A percentile compares a stretch with the other conserved stretches of the same genome.
Conservation (phyloP, 2,888 invertebrate species). For the Sussaba pulchella region DNA sequence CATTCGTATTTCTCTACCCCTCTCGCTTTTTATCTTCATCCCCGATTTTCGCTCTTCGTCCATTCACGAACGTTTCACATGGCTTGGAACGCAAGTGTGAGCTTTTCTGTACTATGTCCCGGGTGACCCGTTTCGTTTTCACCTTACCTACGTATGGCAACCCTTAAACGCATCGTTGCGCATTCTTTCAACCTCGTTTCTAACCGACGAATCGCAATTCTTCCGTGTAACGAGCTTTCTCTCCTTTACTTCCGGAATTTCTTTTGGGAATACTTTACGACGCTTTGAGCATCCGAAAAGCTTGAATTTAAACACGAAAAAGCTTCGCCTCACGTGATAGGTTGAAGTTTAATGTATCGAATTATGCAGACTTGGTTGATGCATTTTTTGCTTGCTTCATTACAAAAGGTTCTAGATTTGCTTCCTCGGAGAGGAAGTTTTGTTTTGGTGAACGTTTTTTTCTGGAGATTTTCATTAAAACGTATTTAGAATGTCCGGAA, state of each 20-base stretch:
- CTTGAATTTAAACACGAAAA: not conserved
- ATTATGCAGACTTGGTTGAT: no score
- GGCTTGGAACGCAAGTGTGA: constrained; percentile 19
- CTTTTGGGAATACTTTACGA: constrained; percentile 67
- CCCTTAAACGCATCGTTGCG: constrained; percentile 73
- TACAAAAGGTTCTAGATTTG: no score
- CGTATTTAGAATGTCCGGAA: no score
- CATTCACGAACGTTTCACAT: constrained; percentile 17
- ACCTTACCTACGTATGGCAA: constrained; percentile 34
- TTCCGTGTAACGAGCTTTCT: constrained; percentile 76
- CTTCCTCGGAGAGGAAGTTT: no score
- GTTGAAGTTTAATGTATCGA: no score
- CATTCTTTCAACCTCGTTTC: constrained; percentile 71
- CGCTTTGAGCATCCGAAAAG: not conserved
- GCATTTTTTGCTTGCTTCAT: no score
- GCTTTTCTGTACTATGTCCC: constrained; percentile 24
- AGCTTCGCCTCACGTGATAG: not conserved
- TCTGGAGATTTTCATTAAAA: no score
- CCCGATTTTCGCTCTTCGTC: constrained; percentile 7
- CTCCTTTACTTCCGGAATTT: constrained; percentile 59
- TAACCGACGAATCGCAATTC: constrained; percentile 73
- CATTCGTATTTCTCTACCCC: no score
- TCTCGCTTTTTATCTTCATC: not conserved
- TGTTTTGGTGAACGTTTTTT: no score
- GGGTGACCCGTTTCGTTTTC: constrained; percentile 22